phyloP scores from a whole-genome alignment of 2,797 vertebrate genomes.

The Sternotherus odoratus region DNA sequence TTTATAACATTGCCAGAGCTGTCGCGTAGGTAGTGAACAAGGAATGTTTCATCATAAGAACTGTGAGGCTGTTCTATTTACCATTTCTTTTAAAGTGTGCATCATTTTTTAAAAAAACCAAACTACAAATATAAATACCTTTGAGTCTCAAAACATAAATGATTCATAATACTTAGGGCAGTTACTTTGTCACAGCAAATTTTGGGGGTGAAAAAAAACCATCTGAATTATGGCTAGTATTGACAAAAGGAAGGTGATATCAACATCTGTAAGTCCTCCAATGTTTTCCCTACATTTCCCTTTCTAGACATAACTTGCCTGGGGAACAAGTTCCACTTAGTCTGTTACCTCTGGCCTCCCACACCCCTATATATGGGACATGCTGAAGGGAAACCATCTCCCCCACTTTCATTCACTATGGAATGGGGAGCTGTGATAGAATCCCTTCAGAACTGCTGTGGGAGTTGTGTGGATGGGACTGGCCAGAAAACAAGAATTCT shows the following conservation, averaged over 20 bases:
- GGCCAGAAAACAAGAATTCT: neutral
- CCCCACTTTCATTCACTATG: neutral
- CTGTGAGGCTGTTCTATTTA: constrained; percentile 4
- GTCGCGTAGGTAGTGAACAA: constrained; percentile 7
- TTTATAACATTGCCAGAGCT: constrained; percentile 49
- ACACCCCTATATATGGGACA: neutral
- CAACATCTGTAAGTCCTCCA: neutral
- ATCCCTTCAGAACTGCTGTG: neutral
- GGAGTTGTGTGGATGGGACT: neutral
- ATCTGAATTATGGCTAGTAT: neutral
- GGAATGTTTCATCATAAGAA: constrained; percentile 19
- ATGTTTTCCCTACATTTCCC: neutral
- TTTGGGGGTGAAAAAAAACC: neutral
- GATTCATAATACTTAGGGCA: neutral
- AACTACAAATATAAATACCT: neutral
- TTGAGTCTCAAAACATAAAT: neutral
- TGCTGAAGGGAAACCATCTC: neutral
- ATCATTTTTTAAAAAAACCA: fast-evolving
- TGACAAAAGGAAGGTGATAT: neutral
- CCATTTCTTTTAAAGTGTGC: constrained; percentile 24
- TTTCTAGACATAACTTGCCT: neutral
- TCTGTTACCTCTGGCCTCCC: neutral
- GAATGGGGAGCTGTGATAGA: neutral
- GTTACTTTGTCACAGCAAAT: neutral
- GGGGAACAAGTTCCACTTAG: neutral